Base-by-base conservation (phyloP, 2,797 vertebrate genomes). In the Acomys russatus region DNA sequence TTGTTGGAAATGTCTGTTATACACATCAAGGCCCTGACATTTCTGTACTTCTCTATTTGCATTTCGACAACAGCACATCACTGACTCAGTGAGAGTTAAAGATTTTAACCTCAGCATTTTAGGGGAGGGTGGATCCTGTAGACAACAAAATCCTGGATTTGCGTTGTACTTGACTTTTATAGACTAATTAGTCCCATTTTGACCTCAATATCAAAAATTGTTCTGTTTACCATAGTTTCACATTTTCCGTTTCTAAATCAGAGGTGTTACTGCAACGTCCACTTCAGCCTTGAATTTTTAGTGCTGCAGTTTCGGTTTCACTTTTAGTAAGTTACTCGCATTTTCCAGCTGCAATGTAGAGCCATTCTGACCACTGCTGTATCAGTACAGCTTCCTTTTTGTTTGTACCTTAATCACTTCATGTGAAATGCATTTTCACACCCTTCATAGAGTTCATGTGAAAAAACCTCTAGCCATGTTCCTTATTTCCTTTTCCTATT, bases 81-180 rank as follows among this genome's bases (percentile, higher is more conserved):
- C 20, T 96, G 38, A 8, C 71, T 93, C 90, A 82, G 38, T 76
- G 51, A n/a, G 54, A 92, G 5, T n/a, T 79, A 76, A 64, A 94
- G 35, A 80, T 82, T 95, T 86, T 95, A 71, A 95, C 18, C 9
- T 91, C 88, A 77, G 56, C 12, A 51, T 89, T 95, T 95, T 90
- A 20, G 3, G n/a, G 4, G 11, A 94, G 94, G 78, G 88, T 73
- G 54, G 84, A 20, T 89, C 78, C 71, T 1, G 0, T 5, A 89
- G 59, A 30, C 44, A 94, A 92, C n/a, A 91, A 82, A 74, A 83
- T 92, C 0, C 85, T 88, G n/a, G 10, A 89, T 94, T 94, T 94
- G 51, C 15, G 79, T 85, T 94, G 93, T 70, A 92, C 64, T 94
- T 85, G 82, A 11, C 14, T 88, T 86, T 92, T 68, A 82, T 93